phyloP scores from a whole-genome alignment of 2,797 vertebrate species.

The Rhynchotus rufescens region DNA sequence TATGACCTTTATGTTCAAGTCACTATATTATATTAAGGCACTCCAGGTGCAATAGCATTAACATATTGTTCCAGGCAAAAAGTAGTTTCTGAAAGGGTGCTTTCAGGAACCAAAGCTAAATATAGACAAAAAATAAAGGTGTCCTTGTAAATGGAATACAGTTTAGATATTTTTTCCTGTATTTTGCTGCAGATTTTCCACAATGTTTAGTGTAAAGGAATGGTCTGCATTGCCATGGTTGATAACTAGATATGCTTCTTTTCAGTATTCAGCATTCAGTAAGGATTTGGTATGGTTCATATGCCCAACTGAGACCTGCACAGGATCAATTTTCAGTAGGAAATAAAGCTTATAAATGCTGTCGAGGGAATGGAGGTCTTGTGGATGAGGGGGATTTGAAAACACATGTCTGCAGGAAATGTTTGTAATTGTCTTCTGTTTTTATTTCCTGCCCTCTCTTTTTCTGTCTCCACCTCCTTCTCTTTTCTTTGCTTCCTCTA shows the following conservation, averaged over 20 bases:
- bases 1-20: background rate
- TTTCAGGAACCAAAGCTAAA: background rate
- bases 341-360: background rate
- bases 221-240: background rate
- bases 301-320: background rate
- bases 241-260: background rate
- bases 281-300: background rate
- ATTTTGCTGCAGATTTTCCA: background rate
- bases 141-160: fast-evolving
- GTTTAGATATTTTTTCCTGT: fast-evolving
- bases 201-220: background rate
- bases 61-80: background rate
- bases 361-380: background rate
- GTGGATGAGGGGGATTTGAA: background rate
- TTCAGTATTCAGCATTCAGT: background rate
- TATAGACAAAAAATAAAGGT: background rate
- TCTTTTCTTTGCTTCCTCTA: background rate
- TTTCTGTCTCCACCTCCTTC: background rate
- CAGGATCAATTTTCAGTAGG: background rate
- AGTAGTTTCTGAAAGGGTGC: background rate
- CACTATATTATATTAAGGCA: background rate
- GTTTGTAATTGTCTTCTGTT: background rate
- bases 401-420: background rate
- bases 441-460: background rate
- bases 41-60: background rate